phyloP scores from a whole-genome alignment of 2,797 vertebrate species.

The Pelodytes ibericus region DNA sequence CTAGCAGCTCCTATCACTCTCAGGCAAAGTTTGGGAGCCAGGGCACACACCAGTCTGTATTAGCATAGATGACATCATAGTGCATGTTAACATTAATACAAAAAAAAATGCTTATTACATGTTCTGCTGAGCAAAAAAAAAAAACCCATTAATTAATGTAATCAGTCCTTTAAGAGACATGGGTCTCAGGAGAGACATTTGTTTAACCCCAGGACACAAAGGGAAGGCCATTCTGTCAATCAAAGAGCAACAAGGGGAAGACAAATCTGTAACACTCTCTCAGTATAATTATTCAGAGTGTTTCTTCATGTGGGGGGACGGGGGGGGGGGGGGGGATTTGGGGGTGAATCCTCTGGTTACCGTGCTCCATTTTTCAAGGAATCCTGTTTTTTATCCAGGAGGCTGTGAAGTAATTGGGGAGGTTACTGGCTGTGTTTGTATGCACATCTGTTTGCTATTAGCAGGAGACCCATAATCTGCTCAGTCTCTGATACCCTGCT shows the following conservation, averaged over 20 bases:
- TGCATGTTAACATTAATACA: not conserved
- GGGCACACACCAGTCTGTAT: not conserved
- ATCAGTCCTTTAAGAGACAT: conserved; percentile 39
- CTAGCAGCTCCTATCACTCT: not conserved
- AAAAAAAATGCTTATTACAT: conserved; percentile 14
- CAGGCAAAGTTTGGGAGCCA: not conserved
- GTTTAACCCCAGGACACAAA: conserved; percentile 16
- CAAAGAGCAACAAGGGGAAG: conserved; percentile 11
- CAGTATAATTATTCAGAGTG: conserved; percentile 6
- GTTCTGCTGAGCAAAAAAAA: conserved; percentile 21
- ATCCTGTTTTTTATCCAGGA: not conserved
- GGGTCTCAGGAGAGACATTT: conserved; percentile 27
- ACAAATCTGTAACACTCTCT: conserved; percentile 30
- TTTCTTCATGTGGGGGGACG: conserved; percentile 13
- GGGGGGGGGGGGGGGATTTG: no score
- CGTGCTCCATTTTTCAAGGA: not conserved
- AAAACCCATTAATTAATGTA: conserved; percentile 45
- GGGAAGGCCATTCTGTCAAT: conserved; percentile 12
- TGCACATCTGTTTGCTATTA: conserved; percentile 24
- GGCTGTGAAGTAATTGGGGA: not conserved
- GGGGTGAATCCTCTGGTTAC: not conserved
- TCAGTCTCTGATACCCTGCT: not conserved
- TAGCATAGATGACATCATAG: conserved; percentile 7
- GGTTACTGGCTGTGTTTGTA: not conserved
- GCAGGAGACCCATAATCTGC: conserved; percentile 27